phyloP scores from a whole-genome alignment of 2,888 invertebrate genomes.

The Scaptodrosophila latifasciaeformis region DNA sequence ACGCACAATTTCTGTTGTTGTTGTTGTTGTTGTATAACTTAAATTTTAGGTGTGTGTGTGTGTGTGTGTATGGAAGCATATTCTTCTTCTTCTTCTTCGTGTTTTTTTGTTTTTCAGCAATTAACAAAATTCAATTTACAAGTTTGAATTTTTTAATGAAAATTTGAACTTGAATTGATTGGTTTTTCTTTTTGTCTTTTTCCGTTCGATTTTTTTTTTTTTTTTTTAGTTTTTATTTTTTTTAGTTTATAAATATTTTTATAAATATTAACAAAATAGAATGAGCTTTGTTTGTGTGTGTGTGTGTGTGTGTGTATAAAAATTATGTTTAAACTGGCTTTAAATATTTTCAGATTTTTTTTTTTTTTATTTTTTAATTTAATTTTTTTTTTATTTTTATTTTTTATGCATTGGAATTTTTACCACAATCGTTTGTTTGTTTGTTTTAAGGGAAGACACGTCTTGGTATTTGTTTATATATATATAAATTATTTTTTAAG shows the following conservation, averaged over 20 bases:
- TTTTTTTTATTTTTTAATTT: not conserved
- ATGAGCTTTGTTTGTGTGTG: conserved; percentile 20
- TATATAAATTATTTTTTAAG: no score
- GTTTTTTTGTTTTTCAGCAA: conserved; percentile 38
- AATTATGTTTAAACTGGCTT: conserved; percentile 35
- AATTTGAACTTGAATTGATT: no score
- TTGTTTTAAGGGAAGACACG: no score
- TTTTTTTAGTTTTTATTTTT: conserved; percentile 14
- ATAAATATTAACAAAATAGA: no score
- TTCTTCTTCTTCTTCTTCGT: no score
- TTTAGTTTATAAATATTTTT: conserved; percentile 15
- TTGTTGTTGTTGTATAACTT: no score
- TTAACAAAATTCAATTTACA: conserved; percentile 38
- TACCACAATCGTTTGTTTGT: no score
- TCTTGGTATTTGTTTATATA: no score
- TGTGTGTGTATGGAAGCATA: conserved; percentile 55
- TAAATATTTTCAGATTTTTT: conserved; percentile 20
- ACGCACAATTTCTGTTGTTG: conserved; percentile 53
- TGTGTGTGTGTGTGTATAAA: conserved; percentile 18
- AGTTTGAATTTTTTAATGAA: conserved; percentile 21
- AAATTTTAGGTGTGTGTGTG: no score
- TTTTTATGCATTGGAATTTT: no score
- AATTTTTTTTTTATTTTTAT: not conserved
- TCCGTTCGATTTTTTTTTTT: conserved; percentile 2
- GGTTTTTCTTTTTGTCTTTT: not conserved